A percentile compares a stretch with the other conserved stretches of the same genome.
phyloP scores from a whole-genome alignment of 1,140 invertebrate species.

The Eumaeus atala region DNA sequence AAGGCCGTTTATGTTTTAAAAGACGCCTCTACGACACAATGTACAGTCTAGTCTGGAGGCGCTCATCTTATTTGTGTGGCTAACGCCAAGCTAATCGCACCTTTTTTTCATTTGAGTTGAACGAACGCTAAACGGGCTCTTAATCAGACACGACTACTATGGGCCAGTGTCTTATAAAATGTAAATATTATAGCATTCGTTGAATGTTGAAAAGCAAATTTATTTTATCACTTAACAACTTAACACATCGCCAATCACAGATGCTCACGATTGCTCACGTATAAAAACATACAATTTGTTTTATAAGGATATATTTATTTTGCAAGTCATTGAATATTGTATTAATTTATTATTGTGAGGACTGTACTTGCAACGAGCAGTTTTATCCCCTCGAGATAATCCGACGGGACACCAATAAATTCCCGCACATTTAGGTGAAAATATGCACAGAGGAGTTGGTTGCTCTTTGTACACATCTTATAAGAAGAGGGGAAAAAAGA shows the following conservation, averaged over 20 bases:
- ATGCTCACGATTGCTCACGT: background rate
- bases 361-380: no score
- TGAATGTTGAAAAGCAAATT: constrained; percentile 4
- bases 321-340: background rate
- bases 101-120: constrained; percentile 15
- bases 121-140: constrained; percentile 2
- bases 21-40: background rate
- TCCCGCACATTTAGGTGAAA: no score
- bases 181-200: constrained; percentile 2
- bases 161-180: constrained; percentile 4
- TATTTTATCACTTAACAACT: constrained; percentile 11
- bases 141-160: constrained; percentile 13
- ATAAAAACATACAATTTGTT: background rate
- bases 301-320: constrained; percentile 1
- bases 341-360: no score
- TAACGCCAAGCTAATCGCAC: constrained; percentile 10
- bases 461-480: no score
- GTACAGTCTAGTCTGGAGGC: constrained; percentile 3
- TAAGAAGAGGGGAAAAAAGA: no score
- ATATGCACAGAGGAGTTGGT: no score
- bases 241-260: constrained; percentile 2
- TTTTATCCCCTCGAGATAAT: no score
- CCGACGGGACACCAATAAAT: no score
- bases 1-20: no score
- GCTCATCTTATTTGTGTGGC: constrained; percentile 12